Evolutionary conservation across 2,797 vertebrate genomes (phyloP).

Genomic region (Sphaeramia orbicularis): DNA sequence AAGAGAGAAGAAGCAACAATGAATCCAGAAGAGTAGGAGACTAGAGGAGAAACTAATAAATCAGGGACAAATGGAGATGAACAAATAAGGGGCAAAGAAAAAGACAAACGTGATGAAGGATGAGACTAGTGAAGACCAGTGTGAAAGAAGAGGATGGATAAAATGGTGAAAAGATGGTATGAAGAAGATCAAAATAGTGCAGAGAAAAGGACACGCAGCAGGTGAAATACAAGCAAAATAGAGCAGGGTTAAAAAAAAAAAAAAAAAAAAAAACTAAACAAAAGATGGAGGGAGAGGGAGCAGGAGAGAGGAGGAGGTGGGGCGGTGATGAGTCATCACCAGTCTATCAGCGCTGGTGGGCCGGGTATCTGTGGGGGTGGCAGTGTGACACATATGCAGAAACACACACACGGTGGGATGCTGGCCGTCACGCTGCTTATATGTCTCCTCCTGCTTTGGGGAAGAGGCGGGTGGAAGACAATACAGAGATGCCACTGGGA

Average conservation of each 20-base stretch:
- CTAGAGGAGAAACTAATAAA: neutral
- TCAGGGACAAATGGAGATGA: conserved; percentile 15
- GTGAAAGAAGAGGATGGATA: neutral
- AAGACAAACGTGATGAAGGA: neutral
- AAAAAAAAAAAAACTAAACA: neutral
- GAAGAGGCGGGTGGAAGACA: conserved; percentile 66
- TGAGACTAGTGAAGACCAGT: neutral
- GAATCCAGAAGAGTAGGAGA: neutral
- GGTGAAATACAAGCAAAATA: neutral
- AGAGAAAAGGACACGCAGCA: neutral
- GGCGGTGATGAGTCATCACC: conserved; percentile 74
- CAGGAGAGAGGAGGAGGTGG: conserved; percentile 38
- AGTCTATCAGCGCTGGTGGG: conserved; percentile 67
- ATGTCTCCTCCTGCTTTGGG: conserved; percentile 60
- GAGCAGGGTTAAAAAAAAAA: conserved; percentile 33
- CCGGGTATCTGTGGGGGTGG: conserved; percentile 73
- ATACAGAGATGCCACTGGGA: conserved; percentile 65
- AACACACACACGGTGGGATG: conserved; percentile 57
- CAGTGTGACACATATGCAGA: conserved; percentile 70
- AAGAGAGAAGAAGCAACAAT: neutral
- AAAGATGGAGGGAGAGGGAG: conserved; percentile 29
- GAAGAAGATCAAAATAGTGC: neutral
- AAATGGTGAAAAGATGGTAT: neutral
- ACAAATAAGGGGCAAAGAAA: conserved; percentile 24
- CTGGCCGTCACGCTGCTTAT: conserved; percentile 51